Conservation (phyloP, 2,888 invertebrate species). For the Cosmopolites sordidus region DNA sequence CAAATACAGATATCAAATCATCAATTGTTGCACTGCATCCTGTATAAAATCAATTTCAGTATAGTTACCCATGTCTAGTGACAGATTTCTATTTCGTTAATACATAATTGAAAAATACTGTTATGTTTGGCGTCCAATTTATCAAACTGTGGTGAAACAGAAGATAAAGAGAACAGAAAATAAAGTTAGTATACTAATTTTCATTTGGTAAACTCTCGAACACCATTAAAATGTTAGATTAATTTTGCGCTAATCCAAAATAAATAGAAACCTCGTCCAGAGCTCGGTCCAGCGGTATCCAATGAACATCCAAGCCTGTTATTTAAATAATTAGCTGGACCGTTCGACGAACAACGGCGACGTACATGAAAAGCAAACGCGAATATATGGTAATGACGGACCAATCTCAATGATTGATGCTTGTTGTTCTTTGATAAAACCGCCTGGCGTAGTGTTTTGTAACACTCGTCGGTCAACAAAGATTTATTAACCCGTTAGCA, state of each 20-base stretch:
- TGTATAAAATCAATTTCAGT: too few species aligned
- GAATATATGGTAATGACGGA: slow-evolving; percentile 45
- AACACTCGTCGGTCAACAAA: slow-evolving; percentile 42
- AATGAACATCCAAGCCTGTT: slow-evolving; percentile 16
- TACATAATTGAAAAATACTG: too few species aligned
- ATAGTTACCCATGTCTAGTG: too few species aligned
- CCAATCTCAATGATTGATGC: slow-evolving; percentile 49
- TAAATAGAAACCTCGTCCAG: neutral
- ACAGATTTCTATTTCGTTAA: too few species aligned
- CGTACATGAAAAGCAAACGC: slow-evolving; percentile 13
- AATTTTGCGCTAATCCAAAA: neutral
- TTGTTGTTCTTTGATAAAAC: slow-evolving; percentile 47
- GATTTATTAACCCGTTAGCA: slow-evolving; percentile 43
- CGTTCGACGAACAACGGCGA: slow-evolving; percentile 10
- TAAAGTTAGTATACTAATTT: too few species aligned
- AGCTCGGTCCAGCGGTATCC: slow-evolving; percentile 4
- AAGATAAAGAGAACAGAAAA: too few species aligned
- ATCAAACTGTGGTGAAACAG: too few species aligned
- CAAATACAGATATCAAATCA: too few species aligned
- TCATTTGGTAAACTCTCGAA: too few species aligned
- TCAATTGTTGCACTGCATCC: too few species aligned
- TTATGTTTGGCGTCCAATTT: too few species aligned
- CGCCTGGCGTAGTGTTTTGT: slow-evolving; percentile 42
- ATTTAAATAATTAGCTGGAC: slow-evolving; percentile 28
- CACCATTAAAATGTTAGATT: neutral